Evolutionary conservation across 2,888 invertebrate genomes (phyloP), one percentile per base, ranked within the genome.

Genomic region (Lymantria dispar): DNA sequence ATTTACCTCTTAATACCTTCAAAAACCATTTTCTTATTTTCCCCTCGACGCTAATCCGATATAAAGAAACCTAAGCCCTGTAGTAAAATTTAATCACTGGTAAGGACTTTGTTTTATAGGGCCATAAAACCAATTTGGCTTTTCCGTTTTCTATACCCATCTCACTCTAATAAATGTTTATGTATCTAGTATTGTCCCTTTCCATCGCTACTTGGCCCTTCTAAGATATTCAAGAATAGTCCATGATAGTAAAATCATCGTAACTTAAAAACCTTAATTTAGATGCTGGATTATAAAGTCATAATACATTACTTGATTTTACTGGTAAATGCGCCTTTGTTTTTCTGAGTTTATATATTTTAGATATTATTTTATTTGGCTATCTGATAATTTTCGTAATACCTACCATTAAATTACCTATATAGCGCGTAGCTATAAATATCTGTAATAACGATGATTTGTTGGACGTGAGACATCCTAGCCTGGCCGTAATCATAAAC

Each of bases 51-150:
- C 60, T 63, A 55, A 60, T 59, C 55, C 44, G 15, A 58, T 51
- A 58, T 59, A 58, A 63, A 65, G 52, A 45, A 59, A 60, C 62
- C 62, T 58, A 56, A 66, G 62, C 65, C 60, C 60, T 60, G 63
- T 52, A 70, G 51, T 73, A 64, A 73, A 74, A 62, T 68, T 62
- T 63, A 70, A 74, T 73, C 67, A 68, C 64, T 55, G 50, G 52
- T 60, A 54, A 59, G 57, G 62, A 56, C 63, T 66, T 66, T 63
- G 60, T 71, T 72, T 71, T 71, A 69, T 71, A 63, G 60, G 58
- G 50, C 47, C 60, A 63, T 59, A 58, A 67, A 68, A 62, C 60
- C 58, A 62, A 66, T 66, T 65, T 68, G 59, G 52, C 37, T 64
- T 48, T 59, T 56, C 51, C 58, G 53, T 54, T 53, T 22, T 8